Conservation (phyloP, 2,797 vertebrate species). For the Apogon talboti region DNA sequence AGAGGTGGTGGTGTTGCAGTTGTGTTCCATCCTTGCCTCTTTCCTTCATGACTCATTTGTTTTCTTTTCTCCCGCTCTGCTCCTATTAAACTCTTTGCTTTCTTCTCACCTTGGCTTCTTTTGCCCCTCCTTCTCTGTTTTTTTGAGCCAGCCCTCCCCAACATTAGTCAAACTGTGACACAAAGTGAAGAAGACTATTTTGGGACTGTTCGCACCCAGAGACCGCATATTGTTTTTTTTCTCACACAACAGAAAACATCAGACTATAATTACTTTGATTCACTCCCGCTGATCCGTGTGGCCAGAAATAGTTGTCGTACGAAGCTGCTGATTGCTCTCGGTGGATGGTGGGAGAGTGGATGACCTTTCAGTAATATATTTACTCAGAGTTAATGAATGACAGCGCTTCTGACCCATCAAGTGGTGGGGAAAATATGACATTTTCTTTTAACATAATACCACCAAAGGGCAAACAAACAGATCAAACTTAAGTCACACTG, state of each 20-base stretch:
- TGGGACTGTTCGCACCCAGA: slow-evolving; percentile 39
- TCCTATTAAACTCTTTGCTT: not conserved
- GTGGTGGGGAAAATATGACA: slow-evolving; percentile 13
- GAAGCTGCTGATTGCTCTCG: slow-evolving; percentile 51
- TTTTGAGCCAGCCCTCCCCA: slow-evolving; percentile 1
- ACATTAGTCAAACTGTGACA: slow-evolving; percentile 45
- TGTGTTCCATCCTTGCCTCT: slow-evolving; percentile 16
- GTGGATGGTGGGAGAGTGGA: slow-evolving; percentile 62
- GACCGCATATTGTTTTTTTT: slow-evolving; percentile 61
- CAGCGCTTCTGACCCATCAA: slow-evolving; percentile 28
- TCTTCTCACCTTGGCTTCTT: slow-evolving; percentile 2
- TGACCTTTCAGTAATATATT: slow-evolving; percentile 50
- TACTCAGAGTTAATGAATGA: slow-evolving; percentile 53
- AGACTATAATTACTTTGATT: slow-evolving; percentile 69
- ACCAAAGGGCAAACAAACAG: not conserved
- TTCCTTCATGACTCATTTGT: slow-evolving; percentile 36
- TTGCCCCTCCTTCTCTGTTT: slow-evolving; percentile 20
- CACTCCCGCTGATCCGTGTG: slow-evolving; percentile 23
- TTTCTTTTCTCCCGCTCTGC: slow-evolving; percentile 27
- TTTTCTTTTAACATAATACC: not conserved
- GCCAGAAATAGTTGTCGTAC: slow-evolving; percentile 61
- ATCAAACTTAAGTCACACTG: not conserved
- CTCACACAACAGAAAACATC: slow-evolving; percentile 59
- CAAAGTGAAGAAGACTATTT: slow-evolving; percentile 63
- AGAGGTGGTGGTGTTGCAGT: slow-evolving; percentile 17